Conservation (phyloP, 2,888 invertebrate genomes). For the Nineta flava region DNA sequence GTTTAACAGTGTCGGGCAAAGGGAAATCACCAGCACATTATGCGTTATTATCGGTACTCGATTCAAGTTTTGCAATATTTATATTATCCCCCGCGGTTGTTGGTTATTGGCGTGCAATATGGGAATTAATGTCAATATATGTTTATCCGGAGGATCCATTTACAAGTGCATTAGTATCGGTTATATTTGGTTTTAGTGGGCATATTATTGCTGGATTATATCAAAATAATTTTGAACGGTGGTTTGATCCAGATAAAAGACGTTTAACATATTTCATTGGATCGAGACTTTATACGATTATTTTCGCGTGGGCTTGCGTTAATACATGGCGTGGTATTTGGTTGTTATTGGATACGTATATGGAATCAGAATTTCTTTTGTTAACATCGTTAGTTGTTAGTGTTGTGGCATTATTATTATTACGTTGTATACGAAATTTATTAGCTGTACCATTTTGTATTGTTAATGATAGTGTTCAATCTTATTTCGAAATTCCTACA, state of each 20-base stretch:
- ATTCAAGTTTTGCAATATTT: constrained; percentile 51
- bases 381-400: constrained; percentile 45
- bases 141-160: constrained; percentile 44
- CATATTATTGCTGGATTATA: constrained; percentile 37
- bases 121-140: constrained; percentile 61
- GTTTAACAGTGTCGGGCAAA: constrained; percentile 43
- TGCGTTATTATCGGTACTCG: constrained; percentile 47
- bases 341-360: constrained; percentile 57
- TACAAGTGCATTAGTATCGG: constrained; percentile 48
- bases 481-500: constrained; percentile 72
- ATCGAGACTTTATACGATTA: constrained; percentile 57
- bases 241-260: constrained; percentile 50
- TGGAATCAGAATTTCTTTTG: constrained; percentile 39
- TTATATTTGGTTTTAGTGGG: constrained; percentile 51
- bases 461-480: constrained; percentile 53
- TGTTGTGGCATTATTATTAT: constrained; percentile 46
- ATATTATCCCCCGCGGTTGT: constrained; percentile 70
- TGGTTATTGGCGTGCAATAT: constrained; percentile 75
- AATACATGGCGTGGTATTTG: constrained; percentile 81
- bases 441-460: constrained; percentile 70
- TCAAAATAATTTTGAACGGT: constrained; percentile 42
- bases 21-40: constrained; percentile 33
- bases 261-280: constrained; percentile 49
- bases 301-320: constrained; percentile 67
- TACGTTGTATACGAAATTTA: constrained; percentile 60